Conservation (phyloP, 2,888 invertebrate species). For the Drosophila nigricruria region DNA sequence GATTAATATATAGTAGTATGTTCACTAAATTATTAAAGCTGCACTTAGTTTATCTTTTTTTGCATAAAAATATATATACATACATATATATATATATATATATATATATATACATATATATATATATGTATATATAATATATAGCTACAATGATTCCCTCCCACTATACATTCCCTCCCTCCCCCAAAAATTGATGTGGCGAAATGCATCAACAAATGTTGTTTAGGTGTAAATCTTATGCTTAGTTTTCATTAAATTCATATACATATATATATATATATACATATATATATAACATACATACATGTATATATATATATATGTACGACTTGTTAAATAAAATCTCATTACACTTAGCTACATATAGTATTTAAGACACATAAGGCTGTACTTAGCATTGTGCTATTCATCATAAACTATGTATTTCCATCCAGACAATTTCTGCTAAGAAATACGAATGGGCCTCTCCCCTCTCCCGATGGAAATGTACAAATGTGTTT, state of each 20-base stretch:
- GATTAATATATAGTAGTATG: slow-evolving; percentile 39
- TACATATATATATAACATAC: slow-evolving; percentile 26
- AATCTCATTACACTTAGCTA: slow-evolving; percentile 80
- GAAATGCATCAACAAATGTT: slow-evolving; percentile 46
- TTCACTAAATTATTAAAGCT: slow-evolving; percentile 84
- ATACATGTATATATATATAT: slow-evolving; percentile 31
- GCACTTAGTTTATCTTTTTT: slow-evolving; percentile 82
- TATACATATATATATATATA: slow-evolving; percentile 42
- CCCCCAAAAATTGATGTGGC: slow-evolving; percentile 15
- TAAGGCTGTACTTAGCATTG: slow-evolving; percentile 84
- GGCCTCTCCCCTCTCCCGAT: slow-evolving; percentile 40
- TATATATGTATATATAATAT: slow-evolving; percentile 23
- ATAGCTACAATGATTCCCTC: slow-evolving; percentile 35
- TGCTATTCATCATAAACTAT: slow-evolving; percentile 57
- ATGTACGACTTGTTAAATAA: slow-evolving; percentile 58
- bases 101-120: slow-evolving; percentile 15
- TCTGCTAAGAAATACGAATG: slow-evolving; percentile 3
- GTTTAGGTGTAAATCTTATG: slow-evolving; percentile 55
- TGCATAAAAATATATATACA: slow-evolving; percentile 56
- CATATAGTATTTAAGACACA: slow-evolving; percentile 85
- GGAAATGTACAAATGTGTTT: slow-evolving; percentile 67
- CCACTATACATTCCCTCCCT: background rate
- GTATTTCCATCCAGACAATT: slow-evolving; percentile 19
- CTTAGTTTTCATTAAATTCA: slow-evolving; percentile 52
- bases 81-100: background rate